Base-by-base conservation (phyloP, 1,140 invertebrate genomes). In the Zelostemma sp. region DNA sequence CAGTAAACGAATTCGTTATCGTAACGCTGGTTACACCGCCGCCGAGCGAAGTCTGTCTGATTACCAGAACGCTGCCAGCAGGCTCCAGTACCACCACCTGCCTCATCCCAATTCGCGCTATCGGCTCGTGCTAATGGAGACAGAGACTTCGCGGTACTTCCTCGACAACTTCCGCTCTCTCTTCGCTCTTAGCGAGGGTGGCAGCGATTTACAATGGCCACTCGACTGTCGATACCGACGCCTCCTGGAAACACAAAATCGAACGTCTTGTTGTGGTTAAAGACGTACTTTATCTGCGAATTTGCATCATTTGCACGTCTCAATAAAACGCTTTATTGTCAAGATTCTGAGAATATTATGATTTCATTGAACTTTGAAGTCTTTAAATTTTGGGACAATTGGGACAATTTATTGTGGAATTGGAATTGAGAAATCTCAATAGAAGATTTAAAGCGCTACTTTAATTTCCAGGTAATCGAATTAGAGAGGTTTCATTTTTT, bases 81-180 rank as follows among this genome's bases (percentile, higher is more conserved):
- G 83, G 83, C 82, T 85, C 83, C 46, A 85, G 64, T 51, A 85
- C 81, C 50, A 85, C 82, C 63, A 85, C 82, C 63, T 85, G 83
- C 76, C 82, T 79, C 83, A 84, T 84, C 63, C 67, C 73, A 61
- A 55, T 38, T 56, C 48, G 38, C 11, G 6, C 0, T 54, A 55
- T 53, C 48, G 38, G 43, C 14, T 61, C 51, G 55, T 50, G 45
- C 54, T 66, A 58, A 66, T 59, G 38, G 57, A 59, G 57, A 59
- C 46, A 15, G 28, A 47, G 56, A 41, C 19, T 49, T 5, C 31
- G 38, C 14, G 16, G 14, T 31, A 33, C 33, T 38, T 33, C 45
- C 45, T 57, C 43, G 47, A 49, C 18, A 6, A 25, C 49, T 47
- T 51, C 43, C 54, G 16, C 38, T 38, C 35, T 38, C 19, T 35